phyloP scores from a whole-genome alignment of 2,888 invertebrate genomes.

The Trichopoda pennipes region DNA sequence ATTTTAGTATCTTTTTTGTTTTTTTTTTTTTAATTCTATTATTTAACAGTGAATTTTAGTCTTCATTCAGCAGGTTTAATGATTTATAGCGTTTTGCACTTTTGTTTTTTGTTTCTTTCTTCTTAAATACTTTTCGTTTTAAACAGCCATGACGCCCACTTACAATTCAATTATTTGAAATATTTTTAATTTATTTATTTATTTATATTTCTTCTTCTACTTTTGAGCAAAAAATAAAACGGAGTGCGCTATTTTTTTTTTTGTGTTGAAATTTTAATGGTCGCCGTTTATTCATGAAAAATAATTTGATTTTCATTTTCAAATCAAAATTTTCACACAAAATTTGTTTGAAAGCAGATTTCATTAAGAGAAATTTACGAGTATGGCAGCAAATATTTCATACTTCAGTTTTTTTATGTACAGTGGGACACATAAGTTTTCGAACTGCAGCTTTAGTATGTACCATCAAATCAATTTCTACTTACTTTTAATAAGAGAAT shows the following conservation, averaged over 20 bases:
- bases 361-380: too few relatives aligned
- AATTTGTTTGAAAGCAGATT: too few relatives aligned
- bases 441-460: neutral
- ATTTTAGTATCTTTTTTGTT: constrained; percentile 1
- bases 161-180: neutral
- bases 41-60: constrained; percentile 10
- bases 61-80: constrained; percentile 31
- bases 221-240: constrained; percentile 1
- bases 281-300: too few relatives aligned
- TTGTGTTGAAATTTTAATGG: neutral
- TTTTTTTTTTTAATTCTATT: constrained; percentile 7
- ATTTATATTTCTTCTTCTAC: constrained; percentile 2
- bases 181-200: neutral
- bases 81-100: constrained; percentile 29
- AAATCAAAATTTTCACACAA: too few relatives aligned
- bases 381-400: constrained; percentile 1
- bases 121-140: constrained; percentile 25
- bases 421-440: neutral
- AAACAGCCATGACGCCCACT: constrained; percentile 42
- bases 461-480: too few relatives aligned
- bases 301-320: too few relatives aligned
- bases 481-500: too few relatives aligned
- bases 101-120: too few relatives aligned
- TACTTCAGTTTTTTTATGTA: constrained; percentile 15
- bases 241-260: constrained; percentile 27